These are phyloP conservation scores for Gastrophysa polygoni DNA, from an alignment of 2,888 invertebrate species.

Conservation along the genomic window DNA sequence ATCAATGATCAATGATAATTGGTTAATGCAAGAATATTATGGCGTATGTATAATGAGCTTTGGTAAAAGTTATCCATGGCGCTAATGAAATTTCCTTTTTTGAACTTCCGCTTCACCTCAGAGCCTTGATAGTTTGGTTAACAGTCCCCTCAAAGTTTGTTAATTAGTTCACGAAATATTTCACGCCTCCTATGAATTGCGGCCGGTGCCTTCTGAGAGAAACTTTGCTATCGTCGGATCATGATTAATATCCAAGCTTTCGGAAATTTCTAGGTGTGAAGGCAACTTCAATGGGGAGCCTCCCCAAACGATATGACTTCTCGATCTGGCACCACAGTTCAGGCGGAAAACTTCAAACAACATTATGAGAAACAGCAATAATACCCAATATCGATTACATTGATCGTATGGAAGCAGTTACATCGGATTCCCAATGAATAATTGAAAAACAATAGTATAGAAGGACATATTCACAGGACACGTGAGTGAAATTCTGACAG, in stretches of 20 bases:
- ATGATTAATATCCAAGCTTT: not conserved
- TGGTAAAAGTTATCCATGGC: too few relatives aligned
- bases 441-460: too few relatives aligned
- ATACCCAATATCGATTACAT: too few relatives aligned
- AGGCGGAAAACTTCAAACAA: not conserved
- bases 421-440: too few relatives aligned
- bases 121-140: not conserved
- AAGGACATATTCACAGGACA: too few relatives aligned
- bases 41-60: too few relatives aligned
- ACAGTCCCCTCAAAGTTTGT: not conserved
- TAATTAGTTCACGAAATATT: not conserved
- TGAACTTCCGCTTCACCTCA: not conserved
- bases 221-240: not conserved
- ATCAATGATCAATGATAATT: too few relatives aligned
- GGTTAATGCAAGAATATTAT: too few relatives aligned
- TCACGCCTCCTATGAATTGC: not conserved
- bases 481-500: too few relatives aligned
- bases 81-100: not conserved
- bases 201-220: not conserved
- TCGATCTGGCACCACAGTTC: not conserved
- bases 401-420: too few relatives aligned
- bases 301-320: not conserved
- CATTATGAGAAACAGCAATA: too few relatives aligned
- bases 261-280: not conserved
- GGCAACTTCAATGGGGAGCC: not conserved